A percentile compares a stretch with the other conserved stretches of the same genome.
Conservation (phyloP, 2,797 vertebrate species). For the Pseudomugil gertrudae region DNA sequence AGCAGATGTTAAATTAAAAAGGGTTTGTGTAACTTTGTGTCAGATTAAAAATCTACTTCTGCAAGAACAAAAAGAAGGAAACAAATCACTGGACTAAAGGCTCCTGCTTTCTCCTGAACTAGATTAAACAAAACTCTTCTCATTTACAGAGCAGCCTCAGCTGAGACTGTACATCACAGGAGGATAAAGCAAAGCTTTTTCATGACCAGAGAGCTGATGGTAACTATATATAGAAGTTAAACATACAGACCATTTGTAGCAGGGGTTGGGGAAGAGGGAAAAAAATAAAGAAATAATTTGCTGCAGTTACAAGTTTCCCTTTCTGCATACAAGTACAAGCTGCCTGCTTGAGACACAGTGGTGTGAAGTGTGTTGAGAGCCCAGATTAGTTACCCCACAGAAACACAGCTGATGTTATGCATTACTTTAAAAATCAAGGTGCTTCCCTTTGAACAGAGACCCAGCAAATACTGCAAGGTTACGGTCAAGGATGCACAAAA, state of each 20-base stretch:
- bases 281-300: not conserved
- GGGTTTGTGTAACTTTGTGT: slow-evolving; percentile 9
- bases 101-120: slow-evolving; percentile 22
- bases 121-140: slow-evolving; percentile 24
- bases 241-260: slow-evolving; percentile 43
- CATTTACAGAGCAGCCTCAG: slow-evolving; percentile 32
- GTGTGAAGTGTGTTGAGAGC: slow-evolving; percentile 48
- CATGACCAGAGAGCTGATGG: slow-evolving; percentile 50
- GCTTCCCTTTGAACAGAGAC: slow-evolving; percentile 48
- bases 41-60: slow-evolving; percentile 33
- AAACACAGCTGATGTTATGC: slow-evolving; percentile 39
- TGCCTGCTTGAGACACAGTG: slow-evolving; percentile 50
- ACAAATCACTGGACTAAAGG: slow-evolving; percentile 27
- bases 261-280: not conserved
- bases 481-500: slow-evolving; percentile 36
- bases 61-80: slow-evolving; percentile 23
- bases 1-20: slow-evolving; percentile 9
- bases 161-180: slow-evolving; percentile 35
- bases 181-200: slow-evolving; percentile 45
- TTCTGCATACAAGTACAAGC: slow-evolving; percentile 15
- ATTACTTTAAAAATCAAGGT: slow-evolving; percentile 35
- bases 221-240: slow-evolving; percentile 51
- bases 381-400: slow-evolving; percentile 19
- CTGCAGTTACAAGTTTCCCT: slow-evolving; percentile 29
- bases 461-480: slow-evolving; percentile 31